Percentiles rank a stretch among this genome's conserved stretches.
Evolutionary conservation across 2,113 vertebrate species (phyloP).

Genomic region (human (Homo sapiens)): DNA sequence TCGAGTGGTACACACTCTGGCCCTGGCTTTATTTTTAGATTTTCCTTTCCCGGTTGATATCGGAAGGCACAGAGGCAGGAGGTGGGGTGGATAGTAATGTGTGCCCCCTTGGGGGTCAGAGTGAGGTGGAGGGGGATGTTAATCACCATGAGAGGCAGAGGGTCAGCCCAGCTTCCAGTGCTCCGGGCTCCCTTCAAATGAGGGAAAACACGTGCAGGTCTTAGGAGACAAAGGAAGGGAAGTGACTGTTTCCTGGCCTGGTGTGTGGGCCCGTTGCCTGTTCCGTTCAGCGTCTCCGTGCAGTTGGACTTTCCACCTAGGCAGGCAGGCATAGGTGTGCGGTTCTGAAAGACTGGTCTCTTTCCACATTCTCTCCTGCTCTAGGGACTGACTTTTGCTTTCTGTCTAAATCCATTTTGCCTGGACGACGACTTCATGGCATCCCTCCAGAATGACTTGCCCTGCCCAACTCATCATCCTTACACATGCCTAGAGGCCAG

Average conservation of each 20-base stretch:
- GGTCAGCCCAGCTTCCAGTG: slow-evolving; percentile 20
- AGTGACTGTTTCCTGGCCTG: neutral
- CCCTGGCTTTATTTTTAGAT: slow-evolving; percentile 93
- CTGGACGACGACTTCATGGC: neutral
- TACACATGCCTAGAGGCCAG: neutral
- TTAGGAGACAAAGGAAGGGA: slow-evolving; percentile 58
- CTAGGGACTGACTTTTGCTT: neutral
- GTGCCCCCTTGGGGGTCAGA: slow-evolving; percentile 57
- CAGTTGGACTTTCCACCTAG: neutral
- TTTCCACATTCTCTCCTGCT: neutral
- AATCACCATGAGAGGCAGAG: slow-evolving; percentile 69
- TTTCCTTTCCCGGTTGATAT: slow-evolving; percentile 78
- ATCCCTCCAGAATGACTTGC: neutral
- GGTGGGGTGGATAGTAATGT: slow-evolving; percentile 30
- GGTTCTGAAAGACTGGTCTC: neutral
- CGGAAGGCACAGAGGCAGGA: slow-evolving; percentile 67
- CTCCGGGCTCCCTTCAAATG: slow-evolving; percentile 63
- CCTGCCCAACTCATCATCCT: neutral
- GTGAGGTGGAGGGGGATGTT: slow-evolving; percentile 46
- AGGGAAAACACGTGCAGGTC: slow-evolving; percentile 58
- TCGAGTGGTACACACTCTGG: slow-evolving; percentile 84
- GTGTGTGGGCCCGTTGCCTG: slow-evolving; percentile 29
- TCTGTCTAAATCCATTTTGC: neutral
- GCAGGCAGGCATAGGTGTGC: neutral
- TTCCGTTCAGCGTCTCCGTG: neutral